Percentiles rank a stretch among this genome's conserved stretches.
Evolutionary conservation across 2,113 vertebrate species (phyloP).

Genomic region (Salminus brasiliensis): DNA sequence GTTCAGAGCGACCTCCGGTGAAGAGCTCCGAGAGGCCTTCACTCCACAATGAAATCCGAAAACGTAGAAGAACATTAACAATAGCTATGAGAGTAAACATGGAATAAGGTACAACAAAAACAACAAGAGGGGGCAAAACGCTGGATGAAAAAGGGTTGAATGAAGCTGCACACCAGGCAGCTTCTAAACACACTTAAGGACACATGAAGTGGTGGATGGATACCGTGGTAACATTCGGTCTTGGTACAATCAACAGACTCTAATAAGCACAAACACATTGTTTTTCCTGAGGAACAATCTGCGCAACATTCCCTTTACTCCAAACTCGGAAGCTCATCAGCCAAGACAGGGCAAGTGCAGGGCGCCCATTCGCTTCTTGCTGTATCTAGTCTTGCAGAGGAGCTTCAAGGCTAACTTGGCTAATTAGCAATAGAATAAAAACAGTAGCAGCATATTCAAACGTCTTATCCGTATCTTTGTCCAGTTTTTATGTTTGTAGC

Average conservation of each 20-base stretch:
- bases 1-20: slow-evolving; percentile 12
- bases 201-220: neutral
- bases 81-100: slow-evolving; percentile 73
- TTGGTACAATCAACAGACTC: too few species aligned
- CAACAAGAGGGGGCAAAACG: slow-evolving; percentile 63
- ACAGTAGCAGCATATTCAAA: neutral
- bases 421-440: neutral
- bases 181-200: neutral
- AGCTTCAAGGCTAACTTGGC: too few species aligned
- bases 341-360: too few species aligned
- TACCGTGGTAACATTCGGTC: neutral
- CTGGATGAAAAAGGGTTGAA: slow-evolving; percentile 67
- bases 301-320: neutral
- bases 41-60: slow-evolving; percentile 68
- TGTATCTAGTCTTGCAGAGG: too few species aligned
- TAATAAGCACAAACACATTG: neutral
- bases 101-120: slow-evolving; percentile 32
- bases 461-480: neutral
- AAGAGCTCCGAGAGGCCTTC: slow-evolving; percentile 39
- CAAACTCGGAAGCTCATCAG: too few species aligned
- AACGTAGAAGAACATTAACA: slow-evolving; percentile 69
- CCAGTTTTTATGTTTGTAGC: neutral
- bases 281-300: neutral
- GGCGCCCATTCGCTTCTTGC: too few species aligned
- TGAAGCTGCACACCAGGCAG: slow-evolving; percentile 25